Evolutionary conservation across 2,113 vertebrate genomes (phyloP).

Genomic region (Menura novaehollandiae): DNA sequence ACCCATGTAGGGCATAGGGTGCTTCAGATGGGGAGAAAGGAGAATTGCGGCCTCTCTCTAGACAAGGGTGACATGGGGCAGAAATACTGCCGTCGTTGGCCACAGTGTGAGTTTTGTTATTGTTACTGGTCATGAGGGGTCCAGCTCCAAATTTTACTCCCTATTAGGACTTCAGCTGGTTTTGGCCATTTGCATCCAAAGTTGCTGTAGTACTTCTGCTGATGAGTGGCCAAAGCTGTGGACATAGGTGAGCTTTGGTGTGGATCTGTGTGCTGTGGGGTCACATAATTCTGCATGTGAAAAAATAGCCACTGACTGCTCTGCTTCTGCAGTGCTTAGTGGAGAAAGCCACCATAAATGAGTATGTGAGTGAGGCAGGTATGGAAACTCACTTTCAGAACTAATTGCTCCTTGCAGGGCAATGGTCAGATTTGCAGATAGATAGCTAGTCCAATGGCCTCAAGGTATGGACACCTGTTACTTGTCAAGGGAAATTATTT

Average conservation of each 20-base stretch:
- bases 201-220: accelerated
- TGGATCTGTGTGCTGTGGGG: background rate
- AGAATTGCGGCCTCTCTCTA: background rate
- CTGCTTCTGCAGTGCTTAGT: background rate
- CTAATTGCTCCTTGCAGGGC: background rate
- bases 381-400: background rate
- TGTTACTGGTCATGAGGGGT: background rate
- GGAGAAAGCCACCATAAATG: background rate
- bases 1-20: background rate
- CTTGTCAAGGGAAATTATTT: background rate
- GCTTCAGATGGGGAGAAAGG: background rate
- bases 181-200: background rate
- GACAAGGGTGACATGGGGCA: background rate
- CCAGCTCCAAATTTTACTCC: background rate
- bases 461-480: background rate
- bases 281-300: background rate
- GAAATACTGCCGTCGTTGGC: background rate
- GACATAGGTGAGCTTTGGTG: accelerated
- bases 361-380: background rate
- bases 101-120: background rate
- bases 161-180: background rate
- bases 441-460: background rate
- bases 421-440: background rate
- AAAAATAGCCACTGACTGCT: background rate
- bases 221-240: background rate